Base-by-base conservation (phyloP, 2,888 invertebrate genomes). In the Tillus elongatus region DNA sequence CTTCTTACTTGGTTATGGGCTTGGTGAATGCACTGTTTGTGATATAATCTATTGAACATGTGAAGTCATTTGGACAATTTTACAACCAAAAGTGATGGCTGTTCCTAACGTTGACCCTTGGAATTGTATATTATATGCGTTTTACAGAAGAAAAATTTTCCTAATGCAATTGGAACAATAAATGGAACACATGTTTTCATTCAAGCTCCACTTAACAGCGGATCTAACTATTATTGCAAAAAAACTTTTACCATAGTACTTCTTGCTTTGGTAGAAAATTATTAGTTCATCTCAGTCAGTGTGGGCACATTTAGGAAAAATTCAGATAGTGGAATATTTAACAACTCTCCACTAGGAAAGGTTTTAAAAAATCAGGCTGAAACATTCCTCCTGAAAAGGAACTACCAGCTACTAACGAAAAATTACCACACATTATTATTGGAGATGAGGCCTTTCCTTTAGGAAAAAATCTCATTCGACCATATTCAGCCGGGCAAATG, bases 271-370 rank as follows among this genome's bases (percentile, higher is more conserved):
- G 39, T 35, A 19, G 34, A 29, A 28, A 35, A 35, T 24, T 24
- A 24, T 8, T n/a, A n/a, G 29, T 39, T 32, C 19, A 30, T 19
- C 26, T 40, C 33, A 16, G 33, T 40, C 24, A 26, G 15, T 27
- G 35, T 42, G 26, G 42, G 39, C 11, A 9, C 37, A 16, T 39
- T 33, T 36, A 39, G 39, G 24, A 36, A 29, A 15, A 34, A 31
- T 24, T 32, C 37, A 11, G 40, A 40, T 37, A 35, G 40, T n/a
- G n/a, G n/a, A n/a, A n/a, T n/a, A n/a, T n/a, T n/a, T n/a, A n/a
- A n/a, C n/a, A n/a, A n/a, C n/a, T 37, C 40, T 2, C 28, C 36
- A 4, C 35, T 43, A 13, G 35, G 37, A 27, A 26, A 24, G 3
- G 37, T 28, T 8, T 40, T 42, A 15, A 9, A 36, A 30, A 27